phyloP scores from a whole-genome alignment of 1,140 invertebrate species.

The Papilio dardanus region DNA sequence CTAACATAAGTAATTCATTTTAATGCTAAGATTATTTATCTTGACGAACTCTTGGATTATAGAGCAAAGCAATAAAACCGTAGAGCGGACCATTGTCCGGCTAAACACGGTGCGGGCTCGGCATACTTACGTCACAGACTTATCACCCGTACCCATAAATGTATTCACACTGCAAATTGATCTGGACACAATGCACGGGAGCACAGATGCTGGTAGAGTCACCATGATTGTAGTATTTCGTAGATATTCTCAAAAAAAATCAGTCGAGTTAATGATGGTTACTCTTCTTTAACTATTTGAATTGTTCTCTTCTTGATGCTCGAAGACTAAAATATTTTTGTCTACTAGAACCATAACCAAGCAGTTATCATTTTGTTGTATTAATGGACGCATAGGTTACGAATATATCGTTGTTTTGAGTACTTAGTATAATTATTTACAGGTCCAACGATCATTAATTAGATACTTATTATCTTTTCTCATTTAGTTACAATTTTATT shows the following conservation, averaged over 20 bases:
- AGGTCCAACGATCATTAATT: too few species aligned
- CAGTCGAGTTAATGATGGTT: too few species aligned
- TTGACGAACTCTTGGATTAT: constrained; percentile 25
- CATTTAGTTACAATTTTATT: too few species aligned
- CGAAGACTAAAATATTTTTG: too few species aligned
- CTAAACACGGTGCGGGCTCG: constrained; percentile 26
- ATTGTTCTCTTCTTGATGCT: too few species aligned
- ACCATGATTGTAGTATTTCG: constrained; percentile 29
- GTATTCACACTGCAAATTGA: constrained; percentile 84
- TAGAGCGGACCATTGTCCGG: constrained; percentile 17
- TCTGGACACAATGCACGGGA: constrained; percentile 37
- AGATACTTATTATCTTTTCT: too few species aligned
- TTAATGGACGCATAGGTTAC: too few species aligned
- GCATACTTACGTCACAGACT: constrained; percentile 35
- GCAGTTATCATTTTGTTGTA: too few species aligned
- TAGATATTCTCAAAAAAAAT: neutral
- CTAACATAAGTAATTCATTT: constrained; percentile 3
- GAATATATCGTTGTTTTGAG: too few species aligned
- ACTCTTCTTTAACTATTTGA: too few species aligned
- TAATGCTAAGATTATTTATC: constrained; percentile 27
- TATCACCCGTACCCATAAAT: constrained; percentile 32
- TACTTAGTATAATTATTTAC: too few species aligned
- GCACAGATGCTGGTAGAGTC: constrained; percentile 21
- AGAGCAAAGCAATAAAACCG: constrained; percentile 25
- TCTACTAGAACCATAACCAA: too few species aligned